These are phyloP conservation scores for Shargacucullia verbasci DNA, from an alignment of 2,888 invertebrate genomes.

Conservation along the genomic window DNA sequence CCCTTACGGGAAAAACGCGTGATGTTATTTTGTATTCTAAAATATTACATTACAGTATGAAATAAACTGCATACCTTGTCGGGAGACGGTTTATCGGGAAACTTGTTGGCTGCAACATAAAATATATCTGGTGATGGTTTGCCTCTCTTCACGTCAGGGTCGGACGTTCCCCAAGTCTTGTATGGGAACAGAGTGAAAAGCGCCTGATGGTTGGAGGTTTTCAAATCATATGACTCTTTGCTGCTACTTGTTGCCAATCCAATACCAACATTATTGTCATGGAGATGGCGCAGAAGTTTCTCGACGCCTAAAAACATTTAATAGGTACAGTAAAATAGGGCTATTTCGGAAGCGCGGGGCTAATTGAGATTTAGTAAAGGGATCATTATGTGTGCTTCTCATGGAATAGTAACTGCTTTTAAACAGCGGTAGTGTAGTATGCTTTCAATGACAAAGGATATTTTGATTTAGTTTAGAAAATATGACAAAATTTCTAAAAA, in stretches of 20 bases:
- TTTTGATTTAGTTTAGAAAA: too few relatives aligned
- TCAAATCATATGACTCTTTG: conserved; percentile 91
- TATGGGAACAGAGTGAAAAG: conserved; percentile 91
- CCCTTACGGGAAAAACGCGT: too few relatives aligned
- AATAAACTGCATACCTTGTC: conserved; percentile 77
- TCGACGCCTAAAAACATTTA: conserved; percentile 91
- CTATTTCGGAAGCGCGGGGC: too few relatives aligned
- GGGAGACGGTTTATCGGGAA: conserved; percentile 90
- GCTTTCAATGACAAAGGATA: too few relatives aligned
- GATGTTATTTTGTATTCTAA: too few relatives aligned
- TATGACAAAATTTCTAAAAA: too few relatives aligned
- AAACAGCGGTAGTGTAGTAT: too few relatives aligned
- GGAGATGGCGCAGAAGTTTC: conserved; percentile 92
- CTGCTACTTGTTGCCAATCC: conserved; percentile 96
- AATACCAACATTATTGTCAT: conserved; percentile 92
- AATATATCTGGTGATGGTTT: conserved; percentile 97
- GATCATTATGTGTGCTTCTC: too few relatives aligned
- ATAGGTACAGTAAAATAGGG: too few relatives aligned
- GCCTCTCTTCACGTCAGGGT: conserved; percentile 94
- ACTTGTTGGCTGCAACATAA: conserved; percentile 92
- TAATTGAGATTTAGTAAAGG: too few relatives aligned
- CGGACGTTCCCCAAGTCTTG: conserved; percentile 94
- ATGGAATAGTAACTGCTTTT: too few relatives aligned
- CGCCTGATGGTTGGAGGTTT: conserved; percentile 91
- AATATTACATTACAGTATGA: too few relatives aligned